Evolutionary conservation across 2,797 vertebrate genomes (phyloP), one percentile per base, ranked within the genome.

Genomic region (Sitta carolinensis): DNA sequence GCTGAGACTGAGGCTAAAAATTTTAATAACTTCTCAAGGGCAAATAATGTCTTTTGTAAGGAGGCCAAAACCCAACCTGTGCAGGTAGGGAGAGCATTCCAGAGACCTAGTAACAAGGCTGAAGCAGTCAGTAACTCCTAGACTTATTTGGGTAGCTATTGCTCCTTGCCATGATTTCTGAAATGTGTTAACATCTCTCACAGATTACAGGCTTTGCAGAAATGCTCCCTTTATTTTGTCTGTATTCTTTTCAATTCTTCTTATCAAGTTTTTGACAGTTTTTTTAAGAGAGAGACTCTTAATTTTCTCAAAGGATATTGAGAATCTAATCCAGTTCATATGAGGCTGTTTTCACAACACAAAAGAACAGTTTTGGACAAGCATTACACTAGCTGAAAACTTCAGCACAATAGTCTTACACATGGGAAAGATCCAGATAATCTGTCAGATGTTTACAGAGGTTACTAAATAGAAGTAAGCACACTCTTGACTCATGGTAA

Each of bases 371-470:
- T 57, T 54, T 95, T 97, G 93, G 81, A 90, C 0, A 4, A 93
- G 69, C 59, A 96, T 95, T 90, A 89, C 47, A 70, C 84, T 87
- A 93, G 87, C 77, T 95, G 84, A 97, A 97, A 97, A 95, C 50
- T 87, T 96, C 88, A 96, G 75, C 73, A 77, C 92, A 95, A 96
- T 59, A 94, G 82, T 89, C 76, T 96, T 93, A 96, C 92, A 87
- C 91, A 77, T 83, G 87, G 96, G 96, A 92, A 92, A 94, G 95
- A 96, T 82, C 91, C 96, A 98, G 96, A 88, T 96, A 96, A 97
- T 96, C 95, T 67, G 61, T 97, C 96, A 96, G 94, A 97, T 96
- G 97, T 97, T 97, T 98, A 91, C 84, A 91, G 93, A 97, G 86
- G 94, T 96, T 96, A 68, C 40, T 94, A 97, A 98, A 95, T 94